These are phyloP conservation scores for Slavum lentiscoides DNA, from an alignment of 2,888 invertebrate species.

Conservation along the genomic window DNA sequence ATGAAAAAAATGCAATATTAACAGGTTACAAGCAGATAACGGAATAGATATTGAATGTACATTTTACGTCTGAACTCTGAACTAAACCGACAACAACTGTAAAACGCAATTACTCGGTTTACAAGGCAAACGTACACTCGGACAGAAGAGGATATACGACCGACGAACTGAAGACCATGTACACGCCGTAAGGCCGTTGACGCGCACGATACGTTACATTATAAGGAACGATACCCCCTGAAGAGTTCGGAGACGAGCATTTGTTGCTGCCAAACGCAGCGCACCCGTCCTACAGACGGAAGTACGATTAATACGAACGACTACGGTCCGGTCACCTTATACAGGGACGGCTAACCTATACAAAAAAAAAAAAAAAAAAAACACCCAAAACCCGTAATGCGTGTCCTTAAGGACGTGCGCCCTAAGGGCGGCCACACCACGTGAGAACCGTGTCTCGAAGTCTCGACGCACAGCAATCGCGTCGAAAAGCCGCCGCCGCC, in stretches of 20 bases:
- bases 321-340: no score
- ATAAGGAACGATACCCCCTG: neutral
- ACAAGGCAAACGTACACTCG: neutral
- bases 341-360: conserved; percentile 5
- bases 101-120: no score
- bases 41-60: no score
- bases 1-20: no score
- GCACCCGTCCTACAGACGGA: no score
- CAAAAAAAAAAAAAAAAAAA: neutral
- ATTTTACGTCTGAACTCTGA: no score
- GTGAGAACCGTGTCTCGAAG: neutral
- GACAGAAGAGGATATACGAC: neutral
- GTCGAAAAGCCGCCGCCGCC: neutral
- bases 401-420: neutral
- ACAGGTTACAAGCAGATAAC: no score
- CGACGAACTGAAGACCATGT: neutral
- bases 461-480: neutral
- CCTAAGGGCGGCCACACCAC: neutral
- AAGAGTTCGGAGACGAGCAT: neutral
- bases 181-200: neutral
- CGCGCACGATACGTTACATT: neutral
- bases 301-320: no score
- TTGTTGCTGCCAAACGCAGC: neutral
- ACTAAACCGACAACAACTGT: no score
- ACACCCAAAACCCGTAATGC: neutral